These are phyloP conservation scores for Erynnis tages DNA, from an alignment of 2,888 invertebrate genomes.

Conservation along the genomic window DNA sequence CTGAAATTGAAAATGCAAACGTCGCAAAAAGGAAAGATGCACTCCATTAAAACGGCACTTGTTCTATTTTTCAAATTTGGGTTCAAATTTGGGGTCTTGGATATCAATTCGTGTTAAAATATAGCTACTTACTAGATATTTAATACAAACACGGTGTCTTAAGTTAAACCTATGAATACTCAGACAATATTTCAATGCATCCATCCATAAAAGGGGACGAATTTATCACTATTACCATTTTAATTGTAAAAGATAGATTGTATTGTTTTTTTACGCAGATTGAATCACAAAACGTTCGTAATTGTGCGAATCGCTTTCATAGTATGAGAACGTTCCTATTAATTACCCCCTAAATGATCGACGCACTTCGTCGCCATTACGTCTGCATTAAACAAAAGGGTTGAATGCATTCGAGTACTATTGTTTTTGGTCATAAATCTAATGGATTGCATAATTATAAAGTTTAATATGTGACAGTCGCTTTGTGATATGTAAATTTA, in stretches of 20 bases:
- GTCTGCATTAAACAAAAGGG: constrained; percentile 62
- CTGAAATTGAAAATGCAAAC: too few species aligned
- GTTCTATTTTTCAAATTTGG: too few species aligned
- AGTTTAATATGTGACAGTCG: constrained; percentile 76
- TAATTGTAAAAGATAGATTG: constrained; percentile 32
- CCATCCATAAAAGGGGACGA: background rate
- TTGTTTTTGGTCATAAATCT: constrained; percentile 80
- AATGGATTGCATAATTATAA: constrained; percentile 72
- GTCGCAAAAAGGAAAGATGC: too few species aligned
- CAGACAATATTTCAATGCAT: too few species aligned
- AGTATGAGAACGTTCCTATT: constrained; percentile 72
- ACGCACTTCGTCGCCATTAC: constrained; percentile 52
- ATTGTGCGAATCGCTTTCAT: constrained; percentile 53
- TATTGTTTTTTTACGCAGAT: constrained; percentile 48
- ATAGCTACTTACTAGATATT: too few species aligned
- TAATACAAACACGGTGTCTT: too few species aligned
- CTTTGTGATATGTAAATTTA: constrained; percentile 76
- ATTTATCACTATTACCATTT: background rate
- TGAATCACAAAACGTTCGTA: constrained; percentile 53
- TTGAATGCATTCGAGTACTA: constrained; percentile 54
- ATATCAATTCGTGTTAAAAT: too few species aligned
- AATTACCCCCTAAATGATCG: constrained; percentile 77
- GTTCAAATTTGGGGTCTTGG: too few species aligned
- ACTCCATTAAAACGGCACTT: too few species aligned
- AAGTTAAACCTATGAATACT: too few species aligned